Conservation (phyloP, 2,888 invertebrate species). For the Belgica antarctica region DNA sequence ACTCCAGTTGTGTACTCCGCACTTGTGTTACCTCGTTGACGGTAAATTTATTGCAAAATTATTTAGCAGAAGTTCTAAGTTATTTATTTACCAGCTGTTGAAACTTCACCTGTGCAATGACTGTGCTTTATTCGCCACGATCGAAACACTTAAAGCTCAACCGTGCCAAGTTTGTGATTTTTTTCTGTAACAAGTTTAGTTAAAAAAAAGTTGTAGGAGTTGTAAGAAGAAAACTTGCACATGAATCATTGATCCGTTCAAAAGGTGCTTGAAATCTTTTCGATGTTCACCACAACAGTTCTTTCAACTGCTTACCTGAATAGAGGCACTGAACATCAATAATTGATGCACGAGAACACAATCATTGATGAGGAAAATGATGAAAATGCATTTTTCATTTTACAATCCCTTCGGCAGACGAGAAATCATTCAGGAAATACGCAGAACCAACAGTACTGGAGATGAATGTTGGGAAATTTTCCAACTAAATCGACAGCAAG, state of each 20-base stretch:
- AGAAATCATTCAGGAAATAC: not conserved
- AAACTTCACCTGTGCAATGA: constrained; percentile 1
- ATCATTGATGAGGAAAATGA: not conserved
- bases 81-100: constrained; percentile 43
- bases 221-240: not conserved
- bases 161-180: constrained; percentile 6
- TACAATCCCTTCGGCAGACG: not conserved
- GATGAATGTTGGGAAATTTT: no score
- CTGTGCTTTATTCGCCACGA: not conserved
- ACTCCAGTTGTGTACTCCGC: constrained; percentile 6
- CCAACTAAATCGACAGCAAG: not conserved
- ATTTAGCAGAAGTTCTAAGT: constrained; percentile 31
- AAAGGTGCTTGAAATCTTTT: not conserved
- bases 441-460: not conserved
- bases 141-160: constrained; percentile 31
- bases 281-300: not conserved
- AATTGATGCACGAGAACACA: not conserved
- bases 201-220: not conserved
- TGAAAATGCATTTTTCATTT: not conserved
- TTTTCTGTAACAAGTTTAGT: not conserved
- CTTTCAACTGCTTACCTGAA: not conserved
- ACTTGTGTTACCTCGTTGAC: not conserved
- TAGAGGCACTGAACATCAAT: not conserved
- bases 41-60: constrained; percentile 37
- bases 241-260: not conserved